phyloP scores from a whole-genome alignment of 2,797 vertebrate genomes.

The Dromococcyx pavoninus region DNA sequence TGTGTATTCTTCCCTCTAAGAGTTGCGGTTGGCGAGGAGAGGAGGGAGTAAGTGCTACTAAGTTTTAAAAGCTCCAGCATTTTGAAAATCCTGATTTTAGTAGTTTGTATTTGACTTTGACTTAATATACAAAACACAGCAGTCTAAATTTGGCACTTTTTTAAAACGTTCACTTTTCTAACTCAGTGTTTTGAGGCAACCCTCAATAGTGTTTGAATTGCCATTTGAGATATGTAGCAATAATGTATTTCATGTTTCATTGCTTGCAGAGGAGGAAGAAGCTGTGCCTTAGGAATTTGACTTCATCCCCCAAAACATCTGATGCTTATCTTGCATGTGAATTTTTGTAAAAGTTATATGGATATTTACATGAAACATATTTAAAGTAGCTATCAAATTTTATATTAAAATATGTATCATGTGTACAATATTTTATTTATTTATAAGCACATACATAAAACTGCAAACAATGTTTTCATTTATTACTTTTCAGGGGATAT shows the following conservation, averaged over 20 bases:
- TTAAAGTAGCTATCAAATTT: not conserved
- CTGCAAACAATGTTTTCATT: slow-evolving; percentile 3
- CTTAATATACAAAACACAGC: not conserved
- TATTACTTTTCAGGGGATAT: slow-evolving; percentile 89
- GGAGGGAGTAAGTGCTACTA: not conserved
- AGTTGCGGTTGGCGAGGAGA: not conserved
- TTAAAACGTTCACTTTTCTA: not conserved
- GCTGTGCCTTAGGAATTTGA: slow-evolving; percentile 3
- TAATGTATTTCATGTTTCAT: slow-evolving; percentile 9
- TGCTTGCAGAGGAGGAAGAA: slow-evolving; percentile 45
- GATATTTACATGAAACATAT: not conserved
- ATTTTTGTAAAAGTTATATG: not conserved
- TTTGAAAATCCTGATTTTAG: not conserved
- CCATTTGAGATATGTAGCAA: not conserved
- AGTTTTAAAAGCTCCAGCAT: slow-evolving; percentile 4
- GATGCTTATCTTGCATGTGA: slow-evolving; percentile 32
- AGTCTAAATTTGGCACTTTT: not conserved
- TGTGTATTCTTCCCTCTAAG: not conserved
- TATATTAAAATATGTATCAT: not conserved
- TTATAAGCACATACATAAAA: not conserved
- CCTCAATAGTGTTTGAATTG: not conserved
- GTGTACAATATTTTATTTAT: not conserved
- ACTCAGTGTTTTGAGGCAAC: not conserved
- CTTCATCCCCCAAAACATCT: slow-evolving; percentile 47
- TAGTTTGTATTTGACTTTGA: not conserved